Evolutionary conservation across 2,113 vertebrate genomes (phyloP).

Genomic region (Haliaeetus leucogaster): DNA sequence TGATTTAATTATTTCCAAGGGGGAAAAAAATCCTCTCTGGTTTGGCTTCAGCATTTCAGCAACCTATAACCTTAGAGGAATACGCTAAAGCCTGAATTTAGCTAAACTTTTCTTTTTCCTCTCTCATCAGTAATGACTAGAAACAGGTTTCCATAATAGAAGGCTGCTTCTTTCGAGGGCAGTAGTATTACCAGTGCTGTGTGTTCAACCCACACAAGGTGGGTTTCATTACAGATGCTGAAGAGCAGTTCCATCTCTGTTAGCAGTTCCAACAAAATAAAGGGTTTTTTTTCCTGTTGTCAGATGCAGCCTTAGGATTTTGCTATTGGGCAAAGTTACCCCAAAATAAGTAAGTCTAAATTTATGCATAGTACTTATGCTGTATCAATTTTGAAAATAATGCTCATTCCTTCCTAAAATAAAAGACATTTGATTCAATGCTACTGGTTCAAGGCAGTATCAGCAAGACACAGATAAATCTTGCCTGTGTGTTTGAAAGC

Average conservation of each 20-base stretch:
- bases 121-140: background rate
- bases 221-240: background rate
- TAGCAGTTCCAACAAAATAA: background rate
- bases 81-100: background rate
- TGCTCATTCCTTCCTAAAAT: background rate
- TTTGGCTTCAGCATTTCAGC: background rate
- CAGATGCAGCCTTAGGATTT: background rate
- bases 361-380: fast-evolving
- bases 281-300: background rate
- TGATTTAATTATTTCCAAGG: slow-evolving; percentile 16
- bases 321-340: background rate
- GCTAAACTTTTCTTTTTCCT: background rate
- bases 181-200: background rate
- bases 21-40: background rate
- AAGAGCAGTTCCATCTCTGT: background rate
- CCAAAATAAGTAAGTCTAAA: background rate
- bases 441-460: background rate
- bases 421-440: background rate
- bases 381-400: background rate
- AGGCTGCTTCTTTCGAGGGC: background rate
- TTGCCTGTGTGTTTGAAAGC: background rate
- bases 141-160: background rate
- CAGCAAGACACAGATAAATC: background rate
- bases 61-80: background rate
- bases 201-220: background rate